Evolutionary conservation across 2,113 vertebrate genomes (phyloP).

Genomic region (Psittacula cyanocephala): DNA sequence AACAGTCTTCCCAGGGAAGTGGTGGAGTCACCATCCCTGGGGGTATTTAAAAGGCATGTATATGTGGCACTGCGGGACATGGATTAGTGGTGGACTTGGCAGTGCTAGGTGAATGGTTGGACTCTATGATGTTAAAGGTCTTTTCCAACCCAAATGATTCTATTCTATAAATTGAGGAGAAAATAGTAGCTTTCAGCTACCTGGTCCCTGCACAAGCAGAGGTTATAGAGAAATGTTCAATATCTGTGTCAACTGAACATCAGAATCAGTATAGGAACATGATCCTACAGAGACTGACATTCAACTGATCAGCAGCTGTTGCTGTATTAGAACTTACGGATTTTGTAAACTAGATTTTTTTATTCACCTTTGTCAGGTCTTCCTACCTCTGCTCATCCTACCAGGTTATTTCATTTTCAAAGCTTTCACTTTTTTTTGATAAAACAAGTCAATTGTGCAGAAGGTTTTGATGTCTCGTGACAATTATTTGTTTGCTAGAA

Average conservation of each 20-base stretch:
- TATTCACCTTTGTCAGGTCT: background rate
- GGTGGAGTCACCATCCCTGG: background rate
- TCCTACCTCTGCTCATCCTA: background rate
- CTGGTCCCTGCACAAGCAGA: background rate
- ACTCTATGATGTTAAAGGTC: background rate
- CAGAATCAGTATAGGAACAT: background rate
- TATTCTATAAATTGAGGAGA: background rate
- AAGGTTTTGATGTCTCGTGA: background rate
- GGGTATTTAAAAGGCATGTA: background rate
- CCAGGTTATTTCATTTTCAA: background rate
- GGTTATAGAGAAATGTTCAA: background rate
- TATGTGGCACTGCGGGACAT: accelerated
- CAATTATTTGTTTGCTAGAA: background rate
- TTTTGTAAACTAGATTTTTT: background rate
- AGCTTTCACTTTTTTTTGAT: background rate
- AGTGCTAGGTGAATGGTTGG: background rate
- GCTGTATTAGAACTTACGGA: background rate
- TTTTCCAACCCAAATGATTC: background rate
- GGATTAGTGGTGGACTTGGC: background rate
- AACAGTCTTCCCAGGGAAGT: background rate
- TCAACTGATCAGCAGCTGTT: background rate
- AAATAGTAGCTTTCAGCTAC: background rate
- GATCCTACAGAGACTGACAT: background rate
- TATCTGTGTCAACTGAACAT: background rate
- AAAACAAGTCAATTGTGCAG: background rate